Conservation (phyloP, 2,113 vertebrate species). For the Atrichornis clamosus region DNA sequence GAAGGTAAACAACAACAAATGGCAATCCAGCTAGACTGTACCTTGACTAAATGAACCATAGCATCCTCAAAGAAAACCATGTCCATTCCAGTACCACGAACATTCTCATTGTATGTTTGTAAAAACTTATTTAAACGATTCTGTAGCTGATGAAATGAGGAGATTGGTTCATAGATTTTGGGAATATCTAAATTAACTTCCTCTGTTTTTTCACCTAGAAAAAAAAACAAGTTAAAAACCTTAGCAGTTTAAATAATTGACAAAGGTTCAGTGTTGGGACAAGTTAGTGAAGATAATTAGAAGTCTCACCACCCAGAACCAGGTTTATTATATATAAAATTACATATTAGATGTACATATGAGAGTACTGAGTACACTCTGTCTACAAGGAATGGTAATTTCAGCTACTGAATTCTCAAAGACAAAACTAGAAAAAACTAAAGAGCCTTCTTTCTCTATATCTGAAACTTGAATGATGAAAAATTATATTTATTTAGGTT, state of each 20-base stretch:
- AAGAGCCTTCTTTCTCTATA: background rate
- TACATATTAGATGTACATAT: background rate
- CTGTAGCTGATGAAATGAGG: conserved; percentile 81
- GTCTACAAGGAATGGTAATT: background rate
- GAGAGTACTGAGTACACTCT: background rate
- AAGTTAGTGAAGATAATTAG: background rate
- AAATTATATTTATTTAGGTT: background rate
- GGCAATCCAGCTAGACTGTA: conserved; percentile 47
- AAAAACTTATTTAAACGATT: conserved; percentile 86
- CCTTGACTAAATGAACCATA: conserved; percentile 93
- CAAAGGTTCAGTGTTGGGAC: background rate
- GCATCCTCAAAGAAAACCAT: conserved; percentile 94
- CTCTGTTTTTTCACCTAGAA: conserved; percentile 83
- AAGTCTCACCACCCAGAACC: background rate
- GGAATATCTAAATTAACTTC: conserved; percentile 80
- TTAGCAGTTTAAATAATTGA: background rate
- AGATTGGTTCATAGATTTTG: conserved; percentile 88
- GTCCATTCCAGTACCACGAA: conserved; percentile 87
- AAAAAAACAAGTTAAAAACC: background rate
- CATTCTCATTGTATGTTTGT: conserved; percentile 83
- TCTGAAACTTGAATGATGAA: background rate
- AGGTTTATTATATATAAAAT: background rate
- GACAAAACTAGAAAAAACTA: background rate
- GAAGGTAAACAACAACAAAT: background rate
- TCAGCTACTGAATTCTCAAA: background rate